Conservation (phyloP, 2,888 invertebrate genomes). For the Agrochola macilenta region DNA sequence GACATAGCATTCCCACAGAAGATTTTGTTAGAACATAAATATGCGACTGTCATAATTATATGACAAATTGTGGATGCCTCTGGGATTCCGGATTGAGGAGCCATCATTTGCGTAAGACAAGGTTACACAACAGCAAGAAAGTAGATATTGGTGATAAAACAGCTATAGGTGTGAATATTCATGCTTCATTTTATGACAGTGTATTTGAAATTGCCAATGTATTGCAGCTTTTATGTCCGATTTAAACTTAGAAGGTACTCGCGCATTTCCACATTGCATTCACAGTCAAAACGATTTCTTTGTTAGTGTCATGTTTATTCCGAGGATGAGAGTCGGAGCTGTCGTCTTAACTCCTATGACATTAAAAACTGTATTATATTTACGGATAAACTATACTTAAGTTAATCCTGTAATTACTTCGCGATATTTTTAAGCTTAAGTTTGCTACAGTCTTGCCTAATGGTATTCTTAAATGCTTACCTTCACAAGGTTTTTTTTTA, state of each 20-base stretch:
- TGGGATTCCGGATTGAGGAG: conserved; percentile 29
- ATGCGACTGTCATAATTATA: conserved; percentile 75
- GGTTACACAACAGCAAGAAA: conserved; percentile 46
- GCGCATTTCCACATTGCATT: conserved; percentile 42
- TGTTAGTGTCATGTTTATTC: conserved; percentile 47
- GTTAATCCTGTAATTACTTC: conserved; percentile 36
- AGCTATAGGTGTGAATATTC: conserved; percentile 52
- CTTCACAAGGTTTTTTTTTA: neutral
- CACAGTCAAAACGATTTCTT: conserved; percentile 53
- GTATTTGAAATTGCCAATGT: conserved; percentile 60
- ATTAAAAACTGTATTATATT: conserved; percentile 43
- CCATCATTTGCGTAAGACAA: conserved; percentile 22
- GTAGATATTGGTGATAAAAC: conserved; percentile 45
- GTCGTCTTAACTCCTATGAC: conserved; percentile 43
- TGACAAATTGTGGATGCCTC: conserved; percentile 69
- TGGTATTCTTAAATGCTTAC: conserved; percentile 9
- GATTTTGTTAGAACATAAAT: conserved; percentile 60
- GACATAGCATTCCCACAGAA: conserved; percentile 81
- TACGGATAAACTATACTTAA: conserved; percentile 26
- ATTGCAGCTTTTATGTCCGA: conserved; percentile 48
- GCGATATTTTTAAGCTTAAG: conserved; percentile 32
- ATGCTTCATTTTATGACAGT: conserved; percentile 53
- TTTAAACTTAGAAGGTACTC: conserved; percentile 36
- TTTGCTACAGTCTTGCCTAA: conserved; percentile 8
- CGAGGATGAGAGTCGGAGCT: conserved; percentile 22